Percentiles rank a stretch among this genome's conserved stretches.
Conservation (phyloP, 92 coral and sea anemone genomes). For the Epizoanthus rinbou region DNA sequence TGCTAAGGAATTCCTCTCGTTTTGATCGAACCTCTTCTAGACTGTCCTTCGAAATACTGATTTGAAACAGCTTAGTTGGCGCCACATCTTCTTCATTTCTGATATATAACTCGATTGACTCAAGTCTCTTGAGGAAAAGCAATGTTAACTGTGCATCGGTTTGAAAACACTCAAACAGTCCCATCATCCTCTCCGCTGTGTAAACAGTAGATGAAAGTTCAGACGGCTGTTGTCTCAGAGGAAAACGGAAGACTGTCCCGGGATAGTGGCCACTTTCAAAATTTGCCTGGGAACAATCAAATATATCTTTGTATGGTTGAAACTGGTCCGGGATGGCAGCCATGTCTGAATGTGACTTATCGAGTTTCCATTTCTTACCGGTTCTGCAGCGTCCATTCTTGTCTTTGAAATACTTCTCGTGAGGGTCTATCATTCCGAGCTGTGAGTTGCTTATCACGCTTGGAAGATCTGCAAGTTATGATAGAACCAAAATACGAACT, state of each 20-base stretch:
- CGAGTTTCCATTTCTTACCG: slow-evolving; percentile 63
- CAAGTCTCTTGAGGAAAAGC: slow-evolving; percentile 60
- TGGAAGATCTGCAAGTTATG: slow-evolving; percentile 72
- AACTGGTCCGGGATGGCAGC: slow-evolving; percentile 65
- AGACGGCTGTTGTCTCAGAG: slow-evolving; percentile 62
- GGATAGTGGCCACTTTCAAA: slow-evolving; percentile 51
- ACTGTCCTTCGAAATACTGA: slow-evolving; percentile 56
- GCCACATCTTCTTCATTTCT: slow-evolving; percentile 49
- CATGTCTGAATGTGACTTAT: slow-evolving; percentile 18
- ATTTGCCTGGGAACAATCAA: slow-evolving; percentile 49
- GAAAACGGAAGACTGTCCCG: slow-evolving; percentile 85
- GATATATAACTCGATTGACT: slow-evolving; percentile 56
- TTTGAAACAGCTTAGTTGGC: slow-evolving; percentile 56
- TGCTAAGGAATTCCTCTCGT: slow-evolving; percentile 49
- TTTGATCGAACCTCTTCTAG: slow-evolving; percentile 45
- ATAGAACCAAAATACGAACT: not conserved
- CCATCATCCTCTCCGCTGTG: slow-evolving; percentile 57
- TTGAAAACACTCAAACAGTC: slow-evolving; percentile 58
- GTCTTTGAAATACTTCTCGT: slow-evolving; percentile 76
- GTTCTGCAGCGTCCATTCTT: slow-evolving; percentile 52
- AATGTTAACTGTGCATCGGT: slow-evolving; percentile 60
- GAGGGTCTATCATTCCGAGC: slow-evolving; percentile 90
- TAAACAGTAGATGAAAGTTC: slow-evolving; percentile 65
- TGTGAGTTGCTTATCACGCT: slow-evolving; percentile 78
- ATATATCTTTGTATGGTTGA: slow-evolving; percentile 70